Evolutionary conservation across 2,888 invertebrate genomes (phyloP).

Genomic region (Chelonus formosanus): DNA sequence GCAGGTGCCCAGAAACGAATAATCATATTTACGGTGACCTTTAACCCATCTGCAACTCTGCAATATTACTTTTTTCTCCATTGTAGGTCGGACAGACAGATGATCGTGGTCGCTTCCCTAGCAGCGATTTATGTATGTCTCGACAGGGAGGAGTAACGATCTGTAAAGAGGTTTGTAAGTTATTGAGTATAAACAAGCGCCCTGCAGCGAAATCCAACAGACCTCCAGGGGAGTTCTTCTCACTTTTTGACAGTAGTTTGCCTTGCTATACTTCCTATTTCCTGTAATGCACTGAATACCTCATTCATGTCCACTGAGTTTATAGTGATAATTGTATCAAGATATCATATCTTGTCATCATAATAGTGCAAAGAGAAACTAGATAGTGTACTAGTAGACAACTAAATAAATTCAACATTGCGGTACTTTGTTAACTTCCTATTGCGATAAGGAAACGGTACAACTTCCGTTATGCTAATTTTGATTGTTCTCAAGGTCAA

Average conservation of each 20-base stretch:
- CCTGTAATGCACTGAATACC: no score
- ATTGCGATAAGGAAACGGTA: slow-evolving; percentile 38
- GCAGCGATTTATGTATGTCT: slow-evolving; percentile 60
- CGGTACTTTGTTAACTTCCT: slow-evolving; percentile 33
- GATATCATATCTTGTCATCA: slow-evolving; percentile 1
- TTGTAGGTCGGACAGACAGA: slow-evolving; percentile 21
- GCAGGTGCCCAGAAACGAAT: slow-evolving; percentile 50
- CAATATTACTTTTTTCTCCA: slow-evolving; percentile 50
- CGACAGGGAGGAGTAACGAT: slow-evolving; percentile 60
- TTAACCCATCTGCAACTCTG: slow-evolving; percentile 51
- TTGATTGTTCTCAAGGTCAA: slow-evolving; percentile 47
- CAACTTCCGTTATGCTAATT: slow-evolving; percentile 43
- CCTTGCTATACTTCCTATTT: neutral
- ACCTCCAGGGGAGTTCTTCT: slow-evolving; percentile 47
- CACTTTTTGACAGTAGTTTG: slow-evolving; percentile 21
- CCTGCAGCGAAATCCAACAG: slow-evolving; percentile 52
- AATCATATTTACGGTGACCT: slow-evolving; percentile 57
- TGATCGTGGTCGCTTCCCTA: slow-evolving; percentile 40
- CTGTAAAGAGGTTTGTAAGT: slow-evolving; percentile 64
- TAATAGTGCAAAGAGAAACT: slow-evolving; percentile 19
- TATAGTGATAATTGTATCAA: no score
- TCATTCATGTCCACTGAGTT: no score
- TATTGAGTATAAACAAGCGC: slow-evolving; percentile 57
- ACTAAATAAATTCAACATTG: slow-evolving; percentile 27
- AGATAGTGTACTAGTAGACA: slow-evolving; percentile 9